Percentiles rank a stretch among this genome's conserved stretches.
phyloP scores from a whole-genome alignment of 1,140 invertebrate genomes.

The Atta cephalotes region DNA sequence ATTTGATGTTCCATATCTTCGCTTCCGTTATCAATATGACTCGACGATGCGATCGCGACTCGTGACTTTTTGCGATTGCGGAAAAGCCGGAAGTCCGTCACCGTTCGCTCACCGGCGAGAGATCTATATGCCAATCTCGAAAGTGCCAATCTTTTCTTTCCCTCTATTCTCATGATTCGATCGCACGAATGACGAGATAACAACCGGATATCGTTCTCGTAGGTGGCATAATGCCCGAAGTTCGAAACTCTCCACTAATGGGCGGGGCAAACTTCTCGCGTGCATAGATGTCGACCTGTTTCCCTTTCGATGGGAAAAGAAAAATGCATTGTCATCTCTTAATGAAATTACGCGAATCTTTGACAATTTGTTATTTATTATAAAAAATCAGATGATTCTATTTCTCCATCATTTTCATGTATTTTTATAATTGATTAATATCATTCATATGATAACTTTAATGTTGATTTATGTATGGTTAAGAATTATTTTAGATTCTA shows the following conservation, averaged over 20 bases:
- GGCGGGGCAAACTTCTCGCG: slow-evolving; percentile 30
- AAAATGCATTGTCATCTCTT: slow-evolving; percentile 1
- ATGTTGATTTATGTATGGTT: not conserved
- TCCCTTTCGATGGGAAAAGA: not conserved
- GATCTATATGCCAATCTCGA: slow-evolving; percentile 8
- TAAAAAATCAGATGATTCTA: not conserved
- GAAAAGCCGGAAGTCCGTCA: slow-evolving; percentile 41
- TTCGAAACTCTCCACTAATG: slow-evolving; percentile 30
- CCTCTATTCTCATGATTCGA: slow-evolving; percentile 11
- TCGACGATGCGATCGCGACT: slow-evolving; percentile 23
- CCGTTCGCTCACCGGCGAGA: not conserved
- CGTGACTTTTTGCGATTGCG: slow-evolving; percentile 24
- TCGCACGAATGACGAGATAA: slow-evolving; percentile 33
- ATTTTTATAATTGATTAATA: not conserved
- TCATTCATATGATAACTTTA: not conserved
- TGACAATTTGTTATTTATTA: not conserved
- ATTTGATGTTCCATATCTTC: slow-evolving; percentile 19
- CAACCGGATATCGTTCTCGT: slow-evolving; percentile 36
- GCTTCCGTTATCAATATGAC: not conserved
- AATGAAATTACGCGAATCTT: not conserved
- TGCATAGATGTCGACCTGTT: slow-evolving; percentile 41
- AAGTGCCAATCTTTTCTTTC: slow-evolving; percentile 39
- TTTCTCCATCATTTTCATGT: not conserved
- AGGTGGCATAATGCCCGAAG: slow-evolving; percentile 43
- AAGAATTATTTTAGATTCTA: slow-evolving; percentile 9